Evolutionary conservation across 2,113 vertebrate species (phyloP).

Genomic region (Sceloporus tristichus): DNA sequence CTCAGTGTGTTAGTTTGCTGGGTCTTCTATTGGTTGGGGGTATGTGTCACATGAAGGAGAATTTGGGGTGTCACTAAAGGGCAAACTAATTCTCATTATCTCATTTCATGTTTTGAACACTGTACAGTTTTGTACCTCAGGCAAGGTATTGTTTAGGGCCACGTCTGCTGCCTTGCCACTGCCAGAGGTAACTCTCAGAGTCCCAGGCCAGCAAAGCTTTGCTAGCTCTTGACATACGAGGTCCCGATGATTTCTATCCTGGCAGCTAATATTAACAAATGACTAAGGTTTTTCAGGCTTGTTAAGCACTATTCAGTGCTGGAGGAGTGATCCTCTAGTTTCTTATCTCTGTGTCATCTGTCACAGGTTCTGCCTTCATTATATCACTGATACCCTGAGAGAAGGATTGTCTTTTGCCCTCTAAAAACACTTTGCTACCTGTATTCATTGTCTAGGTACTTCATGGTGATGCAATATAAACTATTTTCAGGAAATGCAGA

Average conservation of each 20-base stretch:
- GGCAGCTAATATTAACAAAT: neutral
- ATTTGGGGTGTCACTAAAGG: neutral
- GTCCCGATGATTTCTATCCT: neutral
- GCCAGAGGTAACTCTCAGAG: neutral
- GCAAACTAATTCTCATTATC: neutral
- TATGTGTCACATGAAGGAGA: neutral
- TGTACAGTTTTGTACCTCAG: neutral
- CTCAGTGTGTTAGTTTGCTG: neutral
- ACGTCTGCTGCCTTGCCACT: neutral
- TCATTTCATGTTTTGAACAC: neutral
- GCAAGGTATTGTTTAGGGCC: neutral
- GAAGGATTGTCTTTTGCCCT: constrained; percentile 2
- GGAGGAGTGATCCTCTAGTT: neutral
- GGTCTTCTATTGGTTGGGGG: too few relatives aligned
- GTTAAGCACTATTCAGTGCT: neutral
- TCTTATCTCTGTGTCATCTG: constrained; percentile 3
- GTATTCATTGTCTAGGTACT: neutral
- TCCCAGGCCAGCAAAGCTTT: neutral
- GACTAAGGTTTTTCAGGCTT: neutral
- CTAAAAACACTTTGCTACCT: constrained; percentile 20
- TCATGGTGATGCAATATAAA: constrained; percentile 11
- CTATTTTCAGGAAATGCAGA: neutral
- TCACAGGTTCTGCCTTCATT: constrained; percentile 19
- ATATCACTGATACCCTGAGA: constrained; percentile 17
- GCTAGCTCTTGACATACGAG: neutral